These are phyloP conservation scores for Squalus acanthias DNA, from an alignment of 2,797 vertebrate species.

Conservation along the genomic window DNA sequence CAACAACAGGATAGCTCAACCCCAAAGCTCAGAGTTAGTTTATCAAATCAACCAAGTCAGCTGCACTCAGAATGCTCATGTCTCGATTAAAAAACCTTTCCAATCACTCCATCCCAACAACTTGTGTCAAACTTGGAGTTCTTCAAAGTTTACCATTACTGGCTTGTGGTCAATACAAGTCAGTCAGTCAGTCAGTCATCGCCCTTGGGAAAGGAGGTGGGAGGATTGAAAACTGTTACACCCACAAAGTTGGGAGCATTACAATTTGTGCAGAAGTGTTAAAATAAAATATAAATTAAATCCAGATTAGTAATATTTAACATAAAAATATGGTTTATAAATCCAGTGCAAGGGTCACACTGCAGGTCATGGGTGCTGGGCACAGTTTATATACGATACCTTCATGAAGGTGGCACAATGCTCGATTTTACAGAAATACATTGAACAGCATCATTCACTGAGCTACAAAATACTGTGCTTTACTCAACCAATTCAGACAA, in stretches of 20 bases:
- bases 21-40: background rate
- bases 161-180: background rate
- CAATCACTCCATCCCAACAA: too few species aligned
- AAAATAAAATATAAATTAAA: background rate
- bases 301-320: background rate
- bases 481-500: background rate
- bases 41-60: background rate
- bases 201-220: background rate
- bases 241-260: background rate
- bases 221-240: background rate
- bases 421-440: background rate
- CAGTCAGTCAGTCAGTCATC: background rate
- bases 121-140: background rate
- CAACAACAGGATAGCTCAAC: background rate
- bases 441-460: background rate
- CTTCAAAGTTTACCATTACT: background rate
- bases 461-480: background rate
- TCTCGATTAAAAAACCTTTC: background rate
- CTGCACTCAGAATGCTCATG: background rate
- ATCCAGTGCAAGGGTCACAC: background rate
- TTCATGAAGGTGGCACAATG: background rate
- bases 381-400: background rate
- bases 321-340: background rate
- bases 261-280: background rate
- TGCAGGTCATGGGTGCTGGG: background rate